A percentile compares a stretch with the other conserved stretches of the same genome.
Conservation (phyloP, 2,113 vertebrate genomes). For the Perca fluviatilis region DNA sequence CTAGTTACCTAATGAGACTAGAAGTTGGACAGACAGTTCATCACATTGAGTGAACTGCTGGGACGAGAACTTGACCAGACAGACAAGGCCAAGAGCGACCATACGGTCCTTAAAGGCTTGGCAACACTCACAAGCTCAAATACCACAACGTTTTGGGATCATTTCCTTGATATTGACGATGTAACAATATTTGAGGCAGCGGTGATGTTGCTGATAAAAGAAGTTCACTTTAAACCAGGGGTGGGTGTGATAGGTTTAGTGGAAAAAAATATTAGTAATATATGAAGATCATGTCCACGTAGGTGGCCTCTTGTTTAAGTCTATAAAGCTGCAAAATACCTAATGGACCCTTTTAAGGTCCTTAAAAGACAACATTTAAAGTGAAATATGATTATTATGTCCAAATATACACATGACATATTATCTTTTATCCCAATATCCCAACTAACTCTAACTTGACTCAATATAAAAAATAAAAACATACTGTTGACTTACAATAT, state of each 20-base stretch:
- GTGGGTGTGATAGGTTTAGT: not conserved
- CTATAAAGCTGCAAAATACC: not conserved
- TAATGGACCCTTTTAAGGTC: no score
- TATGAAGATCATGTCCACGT: not conserved
- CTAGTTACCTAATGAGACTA: not conserved
- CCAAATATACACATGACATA: not conserved
- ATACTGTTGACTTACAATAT: no score
- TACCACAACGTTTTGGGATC: not conserved
- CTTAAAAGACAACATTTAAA: not conserved
- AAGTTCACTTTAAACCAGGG: not conserved
- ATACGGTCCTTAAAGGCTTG: not conserved
- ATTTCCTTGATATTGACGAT: not conserved
- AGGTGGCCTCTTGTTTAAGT: not conserved
- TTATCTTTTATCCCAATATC: not conserved
- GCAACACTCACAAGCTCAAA: not conserved
- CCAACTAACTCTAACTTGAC: no score
- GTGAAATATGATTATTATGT: not conserved
- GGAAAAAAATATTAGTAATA: not conserved
- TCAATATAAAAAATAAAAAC: no score
- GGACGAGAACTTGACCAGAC: not conserved
- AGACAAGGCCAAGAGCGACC: not conserved
- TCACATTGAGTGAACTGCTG: not conserved
- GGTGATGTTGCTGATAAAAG: not conserved
- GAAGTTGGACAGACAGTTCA: not conserved
- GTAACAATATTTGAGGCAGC: not conserved